Evolutionary conservation across 2,888 invertebrate species (phyloP), one percentile per base, ranked within the genome.

Genomic region (Xanthia icteritia): DNA sequence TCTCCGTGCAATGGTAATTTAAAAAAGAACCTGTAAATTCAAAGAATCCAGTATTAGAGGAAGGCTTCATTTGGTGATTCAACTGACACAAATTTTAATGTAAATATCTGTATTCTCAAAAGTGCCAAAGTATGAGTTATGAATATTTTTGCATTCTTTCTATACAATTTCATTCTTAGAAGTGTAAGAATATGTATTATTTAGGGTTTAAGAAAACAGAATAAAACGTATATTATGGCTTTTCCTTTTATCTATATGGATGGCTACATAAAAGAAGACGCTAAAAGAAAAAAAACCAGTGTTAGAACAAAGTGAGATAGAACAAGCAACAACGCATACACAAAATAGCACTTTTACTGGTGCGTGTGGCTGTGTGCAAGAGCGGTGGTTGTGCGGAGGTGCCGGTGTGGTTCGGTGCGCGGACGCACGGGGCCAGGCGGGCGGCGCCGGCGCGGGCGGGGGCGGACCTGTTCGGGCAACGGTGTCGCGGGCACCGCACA

Each of bases 401-500:
- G 90, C 88, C 88, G 88, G 91, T 88, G 86, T 82, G 88, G 88
- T 85, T 83, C 86, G 89, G 86, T 92, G 93, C 92, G 92, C 92
- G 92, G 91, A 92, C 92, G 93, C 93, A 90, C 89, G 92, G 91
- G 90, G 91, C 90, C 91, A 91, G 90, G 91, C 92, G 91, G 93
- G 93, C 92, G 92, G 92, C 92, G 90, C 86, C 87, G 91, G 92
- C 92, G 93, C 91, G 92, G 93, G 94, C 93, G 95, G 94, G 96
- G 96, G 96, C 95, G 95, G 95, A 95, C 95, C 95, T 94, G 96
- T 94, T 92, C 95, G 90, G 94, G 94, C 97, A 96, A 96, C 96
- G 96, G 96, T 96, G 96, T 94, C 95, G 94, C 94, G 90, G 92
- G 93, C 95, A 93, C 94, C 95, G 95, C 96, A 95, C 95, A 94